A percentile compares a stretch with the other conserved stretches of the same genome.
phyloP scores from a whole-genome alignment of 2,113 vertebrate genomes.

The Anoura caudifer region DNA sequence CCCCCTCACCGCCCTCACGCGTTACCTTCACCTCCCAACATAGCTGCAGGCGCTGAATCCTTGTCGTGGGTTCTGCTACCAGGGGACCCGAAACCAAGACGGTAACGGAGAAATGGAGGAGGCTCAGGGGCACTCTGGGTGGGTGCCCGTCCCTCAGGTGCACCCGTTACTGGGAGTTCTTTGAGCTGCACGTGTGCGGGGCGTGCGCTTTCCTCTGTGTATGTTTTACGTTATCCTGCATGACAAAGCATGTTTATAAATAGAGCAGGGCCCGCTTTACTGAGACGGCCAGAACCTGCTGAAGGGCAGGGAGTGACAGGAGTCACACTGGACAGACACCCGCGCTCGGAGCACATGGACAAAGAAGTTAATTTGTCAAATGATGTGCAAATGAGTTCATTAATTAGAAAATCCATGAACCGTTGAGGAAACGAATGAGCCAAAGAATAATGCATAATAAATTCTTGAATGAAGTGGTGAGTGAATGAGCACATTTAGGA shows the following conservation, averaged over 20 bases:
- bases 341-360: background rate
- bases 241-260: no score
- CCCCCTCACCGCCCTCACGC: background rate
- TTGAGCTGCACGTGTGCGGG: accelerated
- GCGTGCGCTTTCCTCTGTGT: background rate
- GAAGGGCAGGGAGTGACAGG: no score
- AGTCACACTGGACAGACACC: background rate
- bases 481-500: background rate
- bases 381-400: background rate
- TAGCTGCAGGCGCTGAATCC: accelerated
- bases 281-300: background rate
- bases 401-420: background rate
- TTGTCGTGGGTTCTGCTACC: background rate
- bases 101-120: background rate
- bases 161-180: accelerated
- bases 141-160: accelerated
- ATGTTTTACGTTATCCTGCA: background rate
- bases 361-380: background rate
- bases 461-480: background rate
- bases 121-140: no score
- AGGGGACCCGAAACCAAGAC: background rate
- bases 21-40: background rate
- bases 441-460: background rate
- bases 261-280: background rate
- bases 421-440: background rate